Evolutionary conservation across 1,140 invertebrate genomes (phyloP), one percentile per base, ranked within the genome.

Genomic region (Glossosoma conforme): DNA sequence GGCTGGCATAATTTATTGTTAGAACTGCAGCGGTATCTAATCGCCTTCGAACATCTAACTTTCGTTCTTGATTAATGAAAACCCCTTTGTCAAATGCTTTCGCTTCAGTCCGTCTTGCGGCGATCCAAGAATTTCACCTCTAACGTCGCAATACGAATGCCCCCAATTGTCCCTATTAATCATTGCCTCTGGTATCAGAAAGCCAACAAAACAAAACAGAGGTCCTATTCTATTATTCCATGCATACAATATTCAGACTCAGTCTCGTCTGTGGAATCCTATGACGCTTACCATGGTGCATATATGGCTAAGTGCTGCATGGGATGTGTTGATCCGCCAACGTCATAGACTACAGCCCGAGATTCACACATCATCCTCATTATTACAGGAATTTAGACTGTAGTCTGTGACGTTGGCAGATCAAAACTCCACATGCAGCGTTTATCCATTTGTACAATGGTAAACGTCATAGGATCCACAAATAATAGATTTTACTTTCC

Each of bases 51-150:
- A 80, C 82, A 82, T 82, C 82, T 81, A 81, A 86, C 81, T 85
- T 85, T 86, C 82, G 81, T 83, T 86, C 82, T 85, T 85, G 83
- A 85, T 85, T 82, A 85, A 86, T 80, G 82, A 85, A 85, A 84
- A 86, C 82, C 83, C 83, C 75, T 82, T 86, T 84, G 83, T 82
- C 82, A 84, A 86, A 85, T 86, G 84, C 84, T 85, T 87, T 76
- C 69, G 73, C 72, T 74, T 72, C 68, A 76, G 82, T 82, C 74
- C 77, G 82, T 87, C 84, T 85, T 83, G 76, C 79, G 76, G 77
- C 78, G 79, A 84, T 88, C 84, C 81, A 85, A 85, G 83, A 82
- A 80, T 82, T 82, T 82, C 85, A 82, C 81, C 82, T 84, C 80
- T 83, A 78, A 81, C 81, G 75, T 77, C 75, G 77, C 76, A 82